A percentile compares a stretch with the other conserved stretches of the same genome.
Conservation (phyloP, 2,113 vertebrate genomes). For the Rutilus rutilus region DNA sequence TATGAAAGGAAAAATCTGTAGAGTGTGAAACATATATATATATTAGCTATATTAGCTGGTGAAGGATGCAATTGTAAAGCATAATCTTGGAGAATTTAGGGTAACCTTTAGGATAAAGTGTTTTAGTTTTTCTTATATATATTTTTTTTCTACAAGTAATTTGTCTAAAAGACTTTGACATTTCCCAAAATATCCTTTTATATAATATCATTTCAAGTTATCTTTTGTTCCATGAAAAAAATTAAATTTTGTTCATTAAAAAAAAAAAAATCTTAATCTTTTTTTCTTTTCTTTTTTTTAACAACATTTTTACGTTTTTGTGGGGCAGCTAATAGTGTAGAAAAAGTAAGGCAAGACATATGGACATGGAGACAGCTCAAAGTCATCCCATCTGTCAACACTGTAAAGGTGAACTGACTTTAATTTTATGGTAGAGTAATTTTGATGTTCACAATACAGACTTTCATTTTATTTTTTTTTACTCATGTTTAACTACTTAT, state of each 20-base stretch:
- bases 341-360: conserved; percentile 34
- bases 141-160: neutral
- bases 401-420: neutral
- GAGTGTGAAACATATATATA: too few species aligned
- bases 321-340: neutral
- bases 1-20: too few species aligned
- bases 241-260: too few species aligned
- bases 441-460: neutral
- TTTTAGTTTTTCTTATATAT: neutral
- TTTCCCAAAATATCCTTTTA: too few species aligned
- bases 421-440: neutral
- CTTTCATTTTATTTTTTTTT: conserved; percentile 15
- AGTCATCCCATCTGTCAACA: conserved; percentile 8
- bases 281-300: too few species aligned
- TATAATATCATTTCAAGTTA: too few species aligned
- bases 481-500: conserved; percentile 19
- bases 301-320: too few species aligned
- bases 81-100: too few species aligned
- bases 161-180: neutral
- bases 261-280: too few species aligned
- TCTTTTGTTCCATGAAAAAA: too few species aligned
- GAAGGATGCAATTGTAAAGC: too few species aligned
- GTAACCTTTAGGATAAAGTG: neutral
- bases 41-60: too few species aligned
- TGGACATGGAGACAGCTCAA: conserved; percentile 30